These are phyloP conservation scores for Dermolepida albohirtum DNA, from an alignment of 2,888 invertebrate genomes.

Conservation along the genomic window DNA sequence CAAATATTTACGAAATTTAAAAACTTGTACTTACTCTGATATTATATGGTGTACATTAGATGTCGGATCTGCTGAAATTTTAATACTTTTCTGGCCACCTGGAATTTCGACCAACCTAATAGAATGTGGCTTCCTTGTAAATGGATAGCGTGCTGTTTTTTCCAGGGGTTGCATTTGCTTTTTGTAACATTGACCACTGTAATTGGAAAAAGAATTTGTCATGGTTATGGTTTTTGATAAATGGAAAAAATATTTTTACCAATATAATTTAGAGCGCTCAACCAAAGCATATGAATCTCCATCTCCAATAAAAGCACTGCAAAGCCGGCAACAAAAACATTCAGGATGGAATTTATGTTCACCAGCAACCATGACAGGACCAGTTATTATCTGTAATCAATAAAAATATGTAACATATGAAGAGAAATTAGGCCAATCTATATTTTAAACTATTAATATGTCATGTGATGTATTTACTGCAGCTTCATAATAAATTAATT, in stretches of 20 bases:
- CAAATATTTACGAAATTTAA: slow-evolving; percentile 1
- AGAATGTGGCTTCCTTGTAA: slow-evolving; percentile 77
- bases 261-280: slow-evolving; percentile 90
- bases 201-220: slow-evolving; percentile 45
- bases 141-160: slow-evolving; percentile 65
- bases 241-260: slow-evolving; percentile 67
- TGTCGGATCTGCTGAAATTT: slow-evolving; percentile 71
- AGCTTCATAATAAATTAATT: no score
- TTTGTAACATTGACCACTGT: slow-evolving; percentile 82
- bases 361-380: slow-evolving; percentile 95
- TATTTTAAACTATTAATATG: neutral
- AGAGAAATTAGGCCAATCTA: slow-evolving; percentile 13
- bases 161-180: slow-evolving; percentile 75
- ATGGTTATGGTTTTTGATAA: slow-evolving; percentile 24
- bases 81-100: slow-evolving; percentile 73
- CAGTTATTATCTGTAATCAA: slow-evolving; percentile 72
- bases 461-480: no score
- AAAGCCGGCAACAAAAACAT: slow-evolving; percentile 89
- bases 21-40: slow-evolving; percentile 71
- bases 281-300: slow-evolving; percentile 92
- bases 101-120: slow-evolving; percentile 88
- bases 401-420: neutral
- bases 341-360: slow-evolving; percentile 96
- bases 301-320: slow-evolving; percentile 88
- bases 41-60: slow-evolving; percentile 75